Base-by-base conservation (phyloP, 30 jellyfish, hydroid and myxozoan genomes). In the Hydractinia echinata region DNA sequence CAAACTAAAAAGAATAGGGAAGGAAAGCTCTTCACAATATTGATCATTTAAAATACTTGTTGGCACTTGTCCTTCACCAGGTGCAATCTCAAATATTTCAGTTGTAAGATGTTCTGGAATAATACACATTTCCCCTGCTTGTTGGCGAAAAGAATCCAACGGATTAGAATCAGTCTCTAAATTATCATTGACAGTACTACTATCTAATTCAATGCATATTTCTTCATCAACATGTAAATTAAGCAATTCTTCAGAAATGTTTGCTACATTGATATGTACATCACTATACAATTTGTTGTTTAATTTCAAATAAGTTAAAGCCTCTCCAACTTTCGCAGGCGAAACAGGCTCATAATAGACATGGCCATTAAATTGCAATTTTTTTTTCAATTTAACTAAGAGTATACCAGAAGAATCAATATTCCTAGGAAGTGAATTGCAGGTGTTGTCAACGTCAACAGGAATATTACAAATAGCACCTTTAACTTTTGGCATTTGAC, bases 221-320 rank as follows among this genome's bases (percentile, higher is more conserved):
- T n/a, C n/a, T n/a, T n/a, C n/a, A n/a, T n/a, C n/a, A n/a, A n/a
- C n/a, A n/a, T n/a, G 10, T 56, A 56, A 56, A 56, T n/a, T 9
- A 56, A 56, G 68, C 68, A 56, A n/a, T 56, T 56, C 68, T 56
- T 56, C 68, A 56, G 68, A 56, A 56, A 56, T 10, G 68, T n/a
- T 56, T 9, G 68, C n/a, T 56, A 56, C 10, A 10, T 56, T n/a
- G n/a, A 56, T 9, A 56, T 10, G 10, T 9, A 56, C 68, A 56
- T 56, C n/a, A 56, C n/a, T 56, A n/a, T 56, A 56, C 68, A 56
- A 56, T 9, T 56, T 10, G n/a, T 56, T 56, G 10, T 56, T 10
- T 56, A 9, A 10, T 56, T 56, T 56, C 68, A 56, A 56, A 56
- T 9, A 56, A n/a, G 10, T 56, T n/a, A 56, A 56, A 10, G n/a